Evolutionary conservation across 2,113 vertebrate genomes (phyloP), one percentile per base, ranked within the genome.

Genomic region (Electrona antarctica): DNA sequence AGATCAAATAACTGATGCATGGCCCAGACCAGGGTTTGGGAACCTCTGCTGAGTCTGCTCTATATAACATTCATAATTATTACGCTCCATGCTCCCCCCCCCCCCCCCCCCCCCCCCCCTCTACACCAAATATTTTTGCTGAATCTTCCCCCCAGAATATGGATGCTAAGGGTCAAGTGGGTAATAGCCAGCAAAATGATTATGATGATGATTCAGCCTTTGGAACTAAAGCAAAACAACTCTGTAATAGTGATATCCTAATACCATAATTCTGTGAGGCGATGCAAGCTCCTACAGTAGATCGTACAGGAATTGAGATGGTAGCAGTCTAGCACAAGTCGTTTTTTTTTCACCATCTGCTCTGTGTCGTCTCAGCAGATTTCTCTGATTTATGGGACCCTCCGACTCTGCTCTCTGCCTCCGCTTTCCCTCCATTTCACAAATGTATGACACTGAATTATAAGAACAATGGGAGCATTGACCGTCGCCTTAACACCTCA

Each of bases 301-400:
- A 1, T 21, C 65, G 74, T 60, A 54, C 7, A 81, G 81, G 85
- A 87, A 82, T 81, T 64, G 82, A 79, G 84, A 86, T 70, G 67
- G 69, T 62, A 71, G n/a, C n/a, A n/a, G n/a, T n/a, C n/a, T n/a
- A n/a, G 65, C 56, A 60, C 21, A 14, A 54, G 69, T 28, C 74
- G 72, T 67, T 83, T 76, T 33, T 58, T 29, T 59, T 50, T 15
- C 68, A 74, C 87, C 92, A 92, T 93, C 91, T 94, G 93, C 68
- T 89, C 81, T 72, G 51, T 1, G 68, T 92, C 1, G 68, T 92
- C 90, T 88, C 90, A 77, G 82, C 81, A 88, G 87, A 89, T 85
- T 86, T 76, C 71, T 78, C 80, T 88, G 91, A 92, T 90, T 93
- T 92, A 91, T 88, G 81, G 66, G 77, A 79, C 76, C 83, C 77